Evolutionary conservation across 2,888 invertebrate species (phyloP).

Genomic region (Ischnus inquisitorius): DNA sequence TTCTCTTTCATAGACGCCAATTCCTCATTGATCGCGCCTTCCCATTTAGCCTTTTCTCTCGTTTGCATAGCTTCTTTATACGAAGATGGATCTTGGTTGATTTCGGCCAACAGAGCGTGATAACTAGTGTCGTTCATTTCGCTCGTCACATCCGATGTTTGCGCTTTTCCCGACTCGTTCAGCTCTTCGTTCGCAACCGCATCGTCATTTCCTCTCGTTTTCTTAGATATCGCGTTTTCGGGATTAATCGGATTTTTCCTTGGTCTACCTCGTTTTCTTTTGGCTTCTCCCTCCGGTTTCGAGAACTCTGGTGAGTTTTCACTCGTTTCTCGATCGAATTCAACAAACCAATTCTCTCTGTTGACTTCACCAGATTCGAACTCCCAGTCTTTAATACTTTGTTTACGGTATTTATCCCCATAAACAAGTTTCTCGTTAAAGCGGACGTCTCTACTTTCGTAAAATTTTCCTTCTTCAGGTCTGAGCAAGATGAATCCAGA

Average conservation of each 20-base stretch:
- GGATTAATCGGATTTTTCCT: slow-evolving; percentile 46
- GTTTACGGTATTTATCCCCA: slow-evolving; percentile 63
- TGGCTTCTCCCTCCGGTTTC: slow-evolving; percentile 62
- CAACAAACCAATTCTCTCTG: slow-evolving; percentile 53
- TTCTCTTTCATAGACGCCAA: slow-evolving; percentile 67
- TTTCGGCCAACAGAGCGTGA: slow-evolving; percentile 57
- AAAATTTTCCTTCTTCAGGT: slow-evolving; percentile 63
- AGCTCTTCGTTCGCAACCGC: slow-evolving; percentile 47
- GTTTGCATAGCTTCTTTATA: slow-evolving; percentile 62
- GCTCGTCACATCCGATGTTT: slow-evolving; percentile 52
- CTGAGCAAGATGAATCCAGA: slow-evolving; percentile 65
- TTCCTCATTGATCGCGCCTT: slow-evolving; percentile 60
- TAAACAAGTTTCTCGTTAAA: slow-evolving; percentile 71
- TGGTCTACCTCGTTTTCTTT: slow-evolving; percentile 59
- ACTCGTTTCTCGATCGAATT: slow-evolving; percentile 48
- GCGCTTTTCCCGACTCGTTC: slow-evolving; percentile 56
- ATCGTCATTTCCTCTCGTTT: slow-evolving; percentile 44
- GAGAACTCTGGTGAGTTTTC: slow-evolving; percentile 25
- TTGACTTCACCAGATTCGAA: slow-evolving; percentile 24
- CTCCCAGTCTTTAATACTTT: slow-evolving; percentile 35
- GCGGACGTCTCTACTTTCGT: slow-evolving; percentile 67
- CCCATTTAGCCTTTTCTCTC: slow-evolving; percentile 53
- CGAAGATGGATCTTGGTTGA: slow-evolving; percentile 51
- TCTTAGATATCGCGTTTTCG: too few species aligned
- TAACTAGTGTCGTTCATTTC: slow-evolving; percentile 23